Percentiles rank a stretch among this genome's conserved stretches.
phyloP scores from a whole-genome alignment of 2,797 vertebrate species.

The Myotis daubentonii region DNA sequence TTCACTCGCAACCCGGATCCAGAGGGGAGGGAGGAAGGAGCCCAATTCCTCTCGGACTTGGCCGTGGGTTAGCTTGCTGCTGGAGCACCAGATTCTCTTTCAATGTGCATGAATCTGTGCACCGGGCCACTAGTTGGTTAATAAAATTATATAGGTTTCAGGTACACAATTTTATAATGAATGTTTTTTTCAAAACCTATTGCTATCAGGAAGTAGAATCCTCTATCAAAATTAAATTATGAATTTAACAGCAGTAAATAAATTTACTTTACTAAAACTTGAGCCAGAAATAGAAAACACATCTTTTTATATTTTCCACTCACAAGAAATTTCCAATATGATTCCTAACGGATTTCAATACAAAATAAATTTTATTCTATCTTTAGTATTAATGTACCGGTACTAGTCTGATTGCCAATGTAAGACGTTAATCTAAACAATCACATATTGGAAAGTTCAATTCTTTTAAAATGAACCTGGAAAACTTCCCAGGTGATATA shows the following conservation, averaged over 20 bases:
- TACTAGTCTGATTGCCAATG: not conserved
- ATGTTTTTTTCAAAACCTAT: not conserved
- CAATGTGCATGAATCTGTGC: too few relatives aligned
- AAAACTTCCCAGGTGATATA: not conserved
- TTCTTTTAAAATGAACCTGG: slow-evolving; percentile 18
- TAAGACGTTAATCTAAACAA: slow-evolving; percentile 19
- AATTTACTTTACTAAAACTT: slow-evolving; percentile 35
- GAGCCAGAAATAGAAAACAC: slow-evolving; percentile 20
- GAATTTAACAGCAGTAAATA: not conserved
- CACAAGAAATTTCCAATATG: not conserved
- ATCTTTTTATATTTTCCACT: not conserved
- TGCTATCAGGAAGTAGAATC: not conserved
- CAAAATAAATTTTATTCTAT: not conserved
- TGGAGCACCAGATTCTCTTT: too few relatives aligned
- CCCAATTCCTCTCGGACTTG: too few relatives aligned
- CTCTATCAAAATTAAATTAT: slow-evolving; percentile 44
- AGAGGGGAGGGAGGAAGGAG: too few relatives aligned
- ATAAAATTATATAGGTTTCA: not conserved
- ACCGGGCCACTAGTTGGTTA: too few relatives aligned
- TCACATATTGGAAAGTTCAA: not conserved
- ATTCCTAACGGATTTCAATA: slow-evolving; percentile 41
- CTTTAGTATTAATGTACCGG: not conserved
- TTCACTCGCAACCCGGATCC: too few relatives aligned
- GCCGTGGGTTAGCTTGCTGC: too few relatives aligned
- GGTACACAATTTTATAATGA: not conserved